A percentile compares a stretch with the other conserved stretches of the same genome.
Conservation (phyloP, 2,797 vertebrate species). For the Diglossa cyanea region DNA sequence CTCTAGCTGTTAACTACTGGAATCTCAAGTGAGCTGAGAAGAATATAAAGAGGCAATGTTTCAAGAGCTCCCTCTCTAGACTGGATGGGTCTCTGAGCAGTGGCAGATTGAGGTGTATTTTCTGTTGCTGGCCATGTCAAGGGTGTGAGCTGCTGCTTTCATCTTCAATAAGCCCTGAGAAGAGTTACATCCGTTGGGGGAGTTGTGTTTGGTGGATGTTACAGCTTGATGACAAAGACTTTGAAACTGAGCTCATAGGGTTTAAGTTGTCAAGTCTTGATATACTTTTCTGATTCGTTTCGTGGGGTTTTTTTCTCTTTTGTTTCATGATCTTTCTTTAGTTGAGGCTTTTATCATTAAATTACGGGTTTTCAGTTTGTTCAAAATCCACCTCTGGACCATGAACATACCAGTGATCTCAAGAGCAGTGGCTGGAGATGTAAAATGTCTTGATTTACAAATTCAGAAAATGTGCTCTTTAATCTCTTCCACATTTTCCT, state of each 20-base stretch:
- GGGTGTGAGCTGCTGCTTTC: not conserved
- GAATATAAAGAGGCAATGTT: not conserved
- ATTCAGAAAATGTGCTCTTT: not conserved
- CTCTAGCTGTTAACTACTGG: not conserved
- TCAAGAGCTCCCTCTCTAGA: not conserved
- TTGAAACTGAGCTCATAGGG: not conserved
- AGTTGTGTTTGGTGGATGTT: not conserved
- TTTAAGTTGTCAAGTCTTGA: not conserved
- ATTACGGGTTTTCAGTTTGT: not conserved
- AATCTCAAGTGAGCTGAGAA: not conserved
- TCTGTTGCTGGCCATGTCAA: not conserved
- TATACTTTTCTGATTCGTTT: not conserved
- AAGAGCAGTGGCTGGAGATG: not conserved
- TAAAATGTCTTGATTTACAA: not conserved
- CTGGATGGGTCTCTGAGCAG: not conserved
- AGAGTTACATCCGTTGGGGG: not conserved
- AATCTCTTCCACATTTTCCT: not conserved
- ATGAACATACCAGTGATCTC: not conserved
- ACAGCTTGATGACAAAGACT: not conserved
- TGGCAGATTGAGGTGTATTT: not conserved
- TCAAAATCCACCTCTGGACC: not conserved
- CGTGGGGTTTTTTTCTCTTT: not conserved
- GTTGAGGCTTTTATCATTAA: not conserved
- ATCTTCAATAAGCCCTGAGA: not conserved
- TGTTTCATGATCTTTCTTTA: not conserved